phyloP scores from a whole-genome alignment of 2,888 invertebrate species.

The Leptopilina myrica region DNA sequence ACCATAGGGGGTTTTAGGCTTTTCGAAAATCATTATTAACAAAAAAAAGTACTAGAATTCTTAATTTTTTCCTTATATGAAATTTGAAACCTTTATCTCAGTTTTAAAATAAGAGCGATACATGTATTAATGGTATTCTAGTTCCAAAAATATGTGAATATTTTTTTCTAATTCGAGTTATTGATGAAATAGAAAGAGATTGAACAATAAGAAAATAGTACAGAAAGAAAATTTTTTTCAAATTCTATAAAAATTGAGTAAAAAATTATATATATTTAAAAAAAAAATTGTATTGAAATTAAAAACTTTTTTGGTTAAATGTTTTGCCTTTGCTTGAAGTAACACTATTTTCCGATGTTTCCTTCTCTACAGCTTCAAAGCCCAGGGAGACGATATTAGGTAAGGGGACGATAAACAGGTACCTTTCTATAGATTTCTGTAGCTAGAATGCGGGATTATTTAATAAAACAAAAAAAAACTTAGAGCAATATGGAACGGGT shows the following conservation, averaged over 20 bases:
- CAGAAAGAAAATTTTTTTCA: too few species aligned
- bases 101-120: too few species aligned
- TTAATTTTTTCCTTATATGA: too few species aligned
- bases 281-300: neutral
- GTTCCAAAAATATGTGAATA: too few species aligned
- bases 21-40: neutral
- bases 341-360: constrained; percentile 40
- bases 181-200: too few species aligned
- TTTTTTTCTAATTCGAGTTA: too few species aligned
- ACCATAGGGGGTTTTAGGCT: constrained; percentile 20
- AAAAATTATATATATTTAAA: too few species aligned
- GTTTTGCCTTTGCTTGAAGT: constrained; percentile 9
- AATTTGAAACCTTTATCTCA: too few species aligned
- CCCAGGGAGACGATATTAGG: constrained; percentile 41
- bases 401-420: constrained; percentile 41
- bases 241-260: too few species aligned
- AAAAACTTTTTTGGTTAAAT: constrained; percentile 35
- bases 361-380: constrained; percentile 40
- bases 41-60: too few species aligned
- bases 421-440: constrained; percentile 41
- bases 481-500: constrained; percentile 40
- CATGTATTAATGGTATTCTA: too few species aligned
- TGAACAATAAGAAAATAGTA: too few species aligned
- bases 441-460: constrained; percentile 39
- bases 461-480: constrained; percentile 10